Evolutionary conservation across 2,113 vertebrate species (phyloP), one percentile per base, ranked within the genome.

Genomic region (Zeus faber): DNA sequence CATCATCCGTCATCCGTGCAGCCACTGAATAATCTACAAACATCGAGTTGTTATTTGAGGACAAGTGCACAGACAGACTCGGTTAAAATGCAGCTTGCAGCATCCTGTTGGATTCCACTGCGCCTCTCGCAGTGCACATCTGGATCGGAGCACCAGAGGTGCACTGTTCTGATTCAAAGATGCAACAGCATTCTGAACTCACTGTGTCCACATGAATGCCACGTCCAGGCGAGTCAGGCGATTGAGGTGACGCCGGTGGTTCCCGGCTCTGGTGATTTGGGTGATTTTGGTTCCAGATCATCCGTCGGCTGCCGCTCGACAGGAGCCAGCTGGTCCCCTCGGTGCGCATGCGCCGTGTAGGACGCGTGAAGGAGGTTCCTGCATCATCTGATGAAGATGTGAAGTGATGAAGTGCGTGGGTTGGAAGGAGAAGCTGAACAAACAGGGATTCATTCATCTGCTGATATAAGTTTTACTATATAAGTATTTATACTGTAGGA

Each of bases 151-250:
- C n/a, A n/a, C n/a, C n/a, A n/a, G n/a, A n/a, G n/a, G n/a, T n/a
- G n/a, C n/a, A n/a, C n/a, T n/a, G n/a, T n/a, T n/a, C n/a, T n/a
- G n/a, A n/a, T n/a, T n/a, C n/a, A n/a, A n/a, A n/a, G 31, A 31
- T 16, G 13, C 20, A 20, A 50, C 13, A 24, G 23, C 17, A 67
- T 54, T 0, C 27, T 41, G 58, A 81, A 86, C 86, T 84, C 55
- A 88, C 86, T 82, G 79, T 86, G 81, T 86, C 80, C 86, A 83
- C 84, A 86, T 88, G 80, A 84, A 85, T 84, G 82, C 84, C 81
- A 79, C 70, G n/a, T n/a, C n/a, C n/a, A n/a, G n/a, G n/a, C n/a
- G n/a, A n/a, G n/a, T n/a, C n/a, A n/a, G n/a, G n/a, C n/a, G n/a
- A n/a, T n/a, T n/a, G n/a, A n/a, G n/a, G n/a, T n/a, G n/a, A n/a